Percentiles rank a stretch among this genome's conserved stretches.
Evolutionary conservation across 2,888 invertebrate genomes (phyloP).

Genomic region (Lasius fuliginosus): DNA sequence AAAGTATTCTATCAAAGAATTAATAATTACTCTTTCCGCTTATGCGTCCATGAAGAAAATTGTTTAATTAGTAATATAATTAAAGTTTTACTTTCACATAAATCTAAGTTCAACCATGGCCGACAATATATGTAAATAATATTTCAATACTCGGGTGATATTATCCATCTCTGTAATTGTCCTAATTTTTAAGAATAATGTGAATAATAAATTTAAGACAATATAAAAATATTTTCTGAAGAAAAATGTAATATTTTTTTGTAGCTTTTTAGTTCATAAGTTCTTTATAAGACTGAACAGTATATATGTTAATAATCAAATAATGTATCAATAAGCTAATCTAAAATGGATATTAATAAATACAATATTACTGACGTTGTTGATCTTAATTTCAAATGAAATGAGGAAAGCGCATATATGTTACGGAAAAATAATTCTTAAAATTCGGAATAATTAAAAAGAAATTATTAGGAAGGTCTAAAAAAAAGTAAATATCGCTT

Average conservation of each 20-base stretch:
- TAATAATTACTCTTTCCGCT: slow-evolving; percentile 3
- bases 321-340: background rate
- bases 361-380: background rate
- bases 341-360: slow-evolving; percentile 6
- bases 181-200: background rate
- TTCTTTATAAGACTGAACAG: slow-evolving; percentile 7
- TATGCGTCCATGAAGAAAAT: background rate
- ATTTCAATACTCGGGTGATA: background rate
- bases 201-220: background rate
- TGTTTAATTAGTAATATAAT: background rate
- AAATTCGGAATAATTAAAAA: slow-evolving; percentile 9
- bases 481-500: slow-evolving; percentile 23
- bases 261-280: background rate
- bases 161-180: background rate
- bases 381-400: slow-evolving; percentile 1
- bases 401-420: background rate
- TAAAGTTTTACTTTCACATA: background rate
- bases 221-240: background rate
- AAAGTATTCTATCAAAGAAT: background rate
- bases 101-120: background rate
- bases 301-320: background rate
- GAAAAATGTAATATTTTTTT: slow-evolving; percentile 1
- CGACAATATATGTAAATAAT: background rate
- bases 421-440: background rate
- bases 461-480: background rate